phyloP scores from a whole-genome alignment of 2,797 vertebrate species.

The Dermochelys coriacea region DNA sequence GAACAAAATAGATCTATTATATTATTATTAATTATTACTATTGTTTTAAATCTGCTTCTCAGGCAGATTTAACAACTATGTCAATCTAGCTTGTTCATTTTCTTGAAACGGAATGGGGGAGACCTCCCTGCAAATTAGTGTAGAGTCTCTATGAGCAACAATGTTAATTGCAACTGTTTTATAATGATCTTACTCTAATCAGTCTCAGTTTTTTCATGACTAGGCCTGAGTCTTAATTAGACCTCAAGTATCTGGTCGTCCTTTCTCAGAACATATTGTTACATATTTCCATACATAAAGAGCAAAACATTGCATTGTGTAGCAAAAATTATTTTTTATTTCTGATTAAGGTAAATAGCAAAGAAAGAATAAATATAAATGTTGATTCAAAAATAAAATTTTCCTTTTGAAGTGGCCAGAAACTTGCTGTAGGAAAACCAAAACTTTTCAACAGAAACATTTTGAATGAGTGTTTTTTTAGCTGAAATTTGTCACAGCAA shows the following conservation, averaged over 20 bases:
- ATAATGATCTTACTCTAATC: constrained; percentile 52
- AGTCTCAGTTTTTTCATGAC: constrained; percentile 42
- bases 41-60: constrained; percentile 75
- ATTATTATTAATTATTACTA: constrained; percentile 74
- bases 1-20: constrained; percentile 72
- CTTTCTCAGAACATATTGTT: constrained; percentile 12
- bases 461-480: background rate
- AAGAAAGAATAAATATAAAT: background rate
- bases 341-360: background rate
- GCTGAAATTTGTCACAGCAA: constrained; percentile 13
- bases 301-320: background rate
- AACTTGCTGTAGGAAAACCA: constrained; percentile 12
- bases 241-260: background rate
- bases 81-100: constrained; percentile 65
- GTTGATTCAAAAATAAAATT: background rate
- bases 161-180: constrained; percentile 48
- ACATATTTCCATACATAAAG: background rate
- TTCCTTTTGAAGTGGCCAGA: background rate
- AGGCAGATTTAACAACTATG: constrained; percentile 72
- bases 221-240: constrained; percentile 31
- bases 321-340: background rate
- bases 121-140: constrained; percentile 51
- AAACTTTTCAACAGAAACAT: background rate
- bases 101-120: constrained; percentile 21
- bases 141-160: constrained; percentile 24